Evolutionary conservation across 2,888 invertebrate species (phyloP), one percentile per base, ranked within the genome.

Genomic region (Corbicula japonica): DNA sequence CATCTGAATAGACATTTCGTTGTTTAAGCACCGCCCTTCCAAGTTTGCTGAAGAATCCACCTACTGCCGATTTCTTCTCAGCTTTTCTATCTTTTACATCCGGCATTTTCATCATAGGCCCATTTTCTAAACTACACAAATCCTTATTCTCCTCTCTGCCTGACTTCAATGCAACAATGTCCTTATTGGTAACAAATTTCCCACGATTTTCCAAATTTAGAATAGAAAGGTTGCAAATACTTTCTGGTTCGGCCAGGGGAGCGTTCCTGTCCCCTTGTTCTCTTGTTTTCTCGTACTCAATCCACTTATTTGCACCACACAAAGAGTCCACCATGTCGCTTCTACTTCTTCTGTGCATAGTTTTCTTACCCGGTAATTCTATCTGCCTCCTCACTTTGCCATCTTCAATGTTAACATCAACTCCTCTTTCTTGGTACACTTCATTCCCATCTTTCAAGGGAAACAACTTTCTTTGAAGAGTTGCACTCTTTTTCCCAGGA

Each of bases 251-350:
- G 5, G 87, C 91, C 8, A 91, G 50, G 0, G 90, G 90, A 23
- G 89, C 91, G 6, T 66, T 68, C 18, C 77, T 56, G 8, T 83
- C 85, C 1, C 32, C 60, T 1, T 65, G 56, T 15, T 85, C 84
- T 44, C 84, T 76, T 26, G 86, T 82, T 48, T 88, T 87, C 62
- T 89, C 87, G 58, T 87, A 91, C 71, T 86, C 86, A 44, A 87
- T 79, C 90, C 90, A 91, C 63, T 90, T 90, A 35, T 86, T 80
- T 2, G 77, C 78, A 1, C 80, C 82, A 34, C 84, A 75, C 6
- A 87, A 82, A 3, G 88, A 87, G 46, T 88, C 87, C 0, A 87
- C 85, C 50, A 91, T 77, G 76, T 91, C 91, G 77, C 91, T 91
- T 15, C 87, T 82, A 73, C 90, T 91, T 4, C 83, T 50, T 26